Percentiles rank a stretch among this genome's conserved stretches.
Conservation (phyloP, 64 coral and sea anemone genomes). For the Orbicella faveolata region DNA sequence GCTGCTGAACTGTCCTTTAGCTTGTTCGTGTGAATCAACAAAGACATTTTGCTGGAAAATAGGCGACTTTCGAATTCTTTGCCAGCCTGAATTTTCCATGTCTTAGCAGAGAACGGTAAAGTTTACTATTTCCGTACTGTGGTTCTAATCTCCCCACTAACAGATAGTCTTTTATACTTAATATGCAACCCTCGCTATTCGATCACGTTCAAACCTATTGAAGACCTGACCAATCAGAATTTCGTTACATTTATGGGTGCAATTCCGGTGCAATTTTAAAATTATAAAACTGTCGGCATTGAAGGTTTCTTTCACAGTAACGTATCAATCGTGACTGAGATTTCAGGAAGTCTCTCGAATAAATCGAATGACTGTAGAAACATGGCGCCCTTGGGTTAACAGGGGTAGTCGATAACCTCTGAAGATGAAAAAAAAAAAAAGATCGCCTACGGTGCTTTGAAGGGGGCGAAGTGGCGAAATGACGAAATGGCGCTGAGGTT, state of each 20-base stretch:
- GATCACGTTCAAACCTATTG: background rate
- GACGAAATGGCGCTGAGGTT: no score
- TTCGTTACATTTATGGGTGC: background rate
- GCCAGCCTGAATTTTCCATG: background rate
- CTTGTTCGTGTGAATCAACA: background rate
- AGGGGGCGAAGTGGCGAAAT: no score
- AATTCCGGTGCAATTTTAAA: no score
- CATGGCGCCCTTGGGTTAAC: background rate
- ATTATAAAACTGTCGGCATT: no score
- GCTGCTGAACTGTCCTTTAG: slow-evolving; percentile 10
- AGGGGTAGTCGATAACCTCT: background rate
- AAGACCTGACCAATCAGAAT: background rate
- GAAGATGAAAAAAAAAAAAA: background rate
- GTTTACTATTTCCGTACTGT: background rate
- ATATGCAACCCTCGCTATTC: background rate
- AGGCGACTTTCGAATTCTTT: background rate
- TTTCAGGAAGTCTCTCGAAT: background rate
- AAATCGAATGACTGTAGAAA: background rate
- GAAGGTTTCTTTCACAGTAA: no score
- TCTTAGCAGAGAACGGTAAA: background rate
- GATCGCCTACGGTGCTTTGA: no score
- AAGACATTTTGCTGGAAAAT: slow-evolving; percentile 32
- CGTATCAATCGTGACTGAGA: no score
- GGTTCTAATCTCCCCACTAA: background rate
- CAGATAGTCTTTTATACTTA: background rate